Evolutionary conservation across 2,797 vertebrate genomes (phyloP), one percentile per base, ranked within the genome.

Genomic region (Denticeps clupeoides): DNA sequence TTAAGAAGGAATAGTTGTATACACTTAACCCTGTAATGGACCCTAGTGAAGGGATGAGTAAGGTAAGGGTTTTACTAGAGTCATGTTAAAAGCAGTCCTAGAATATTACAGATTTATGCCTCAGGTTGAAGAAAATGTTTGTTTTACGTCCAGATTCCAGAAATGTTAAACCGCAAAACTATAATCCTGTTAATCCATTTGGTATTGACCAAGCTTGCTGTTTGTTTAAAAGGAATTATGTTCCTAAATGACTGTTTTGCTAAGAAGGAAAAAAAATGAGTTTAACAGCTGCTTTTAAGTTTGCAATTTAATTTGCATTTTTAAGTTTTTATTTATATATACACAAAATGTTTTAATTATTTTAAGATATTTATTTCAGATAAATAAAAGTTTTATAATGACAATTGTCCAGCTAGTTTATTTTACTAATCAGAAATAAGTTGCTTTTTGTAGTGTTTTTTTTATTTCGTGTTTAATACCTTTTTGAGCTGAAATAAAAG

Each of bases 321-420:
- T 69, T 51, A 55, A 64, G 51, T 8, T 53, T 21, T 55, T 48
- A 62, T 16, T 65, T 74, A 59, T 71, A 69, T 54, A 64, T 64
- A 63, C 74, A 65, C 70, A 70, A 64, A 71, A 62, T 65, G 63
- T 71, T 67, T 71, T 70, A 70, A 46, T 68, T 35, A 69, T 73
- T 73, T 72, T 70, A 73, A 69, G n/a, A n/a, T n/a, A n/a, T 73
- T 64, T 51, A 47, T 55, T 59, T 47, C 25, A 61, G 10, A 43
- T 25, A 1, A 80, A 78, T 80, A 78, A 76, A 80, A 78, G 71
- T 71, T 59, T 64, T 55, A 52, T 31, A 15, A 47, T 31, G 55
- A 38, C 7, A 25, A 7, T 12, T 41, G 4, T 31, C 23, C 43
- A 3, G 7, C 3, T 16, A 1, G 8, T 47, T n/a, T 16, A n/a